Conservation (phyloP, 2,888 invertebrate genomes). For the Cylindroiulus punctatus region DNA sequence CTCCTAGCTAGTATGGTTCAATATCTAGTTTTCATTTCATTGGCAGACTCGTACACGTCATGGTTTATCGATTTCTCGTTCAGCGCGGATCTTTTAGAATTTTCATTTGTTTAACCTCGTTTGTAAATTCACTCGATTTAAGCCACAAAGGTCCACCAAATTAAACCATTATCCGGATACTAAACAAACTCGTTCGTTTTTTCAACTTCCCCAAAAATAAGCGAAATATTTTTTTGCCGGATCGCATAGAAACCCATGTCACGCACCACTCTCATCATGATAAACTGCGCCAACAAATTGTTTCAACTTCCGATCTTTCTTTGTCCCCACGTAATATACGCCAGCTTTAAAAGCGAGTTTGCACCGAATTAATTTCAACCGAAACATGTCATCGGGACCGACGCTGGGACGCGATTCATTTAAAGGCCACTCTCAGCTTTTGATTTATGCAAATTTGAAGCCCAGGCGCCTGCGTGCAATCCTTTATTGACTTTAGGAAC, state of each 20-base stretch:
- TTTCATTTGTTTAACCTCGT: too few relatives aligned
- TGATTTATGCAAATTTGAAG: slow-evolving; percentile 14
- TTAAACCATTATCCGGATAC: slow-evolving; percentile 36
- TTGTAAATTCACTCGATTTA: neutral
- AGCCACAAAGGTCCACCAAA: neutral
- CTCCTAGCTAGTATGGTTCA: neutral
- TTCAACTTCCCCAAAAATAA: neutral
- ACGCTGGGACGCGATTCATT: neutral
- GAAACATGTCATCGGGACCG: slow-evolving; percentile 37
- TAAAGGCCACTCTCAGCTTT: neutral
- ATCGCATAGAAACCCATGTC: neutral
- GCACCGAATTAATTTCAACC: slow-evolving; percentile 43
- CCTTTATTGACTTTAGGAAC: slow-evolving; percentile 43
- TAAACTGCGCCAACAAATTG: slow-evolving; percentile 45
- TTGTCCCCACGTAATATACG: slow-evolving; percentile 35
- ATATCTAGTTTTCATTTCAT: slow-evolving; percentile 27
- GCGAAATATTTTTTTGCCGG: neutral
- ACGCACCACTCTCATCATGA: slow-evolving; percentile 47
- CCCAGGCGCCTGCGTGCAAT: slow-evolving; percentile 28
- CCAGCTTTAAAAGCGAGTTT: slow-evolving; percentile 42
- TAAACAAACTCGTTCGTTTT: slow-evolving; percentile 13
- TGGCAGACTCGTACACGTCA: slow-evolving; percentile 19
- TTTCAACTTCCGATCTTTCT: slow-evolving; percentile 42
- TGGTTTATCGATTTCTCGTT: neutral
- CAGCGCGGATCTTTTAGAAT: too few relatives aligned